Evolutionary conservation across 2,113 vertebrate genomes (phyloP), one percentile per base, ranked within the genome.

Genomic region (Montifringilla adamsi): DNA sequence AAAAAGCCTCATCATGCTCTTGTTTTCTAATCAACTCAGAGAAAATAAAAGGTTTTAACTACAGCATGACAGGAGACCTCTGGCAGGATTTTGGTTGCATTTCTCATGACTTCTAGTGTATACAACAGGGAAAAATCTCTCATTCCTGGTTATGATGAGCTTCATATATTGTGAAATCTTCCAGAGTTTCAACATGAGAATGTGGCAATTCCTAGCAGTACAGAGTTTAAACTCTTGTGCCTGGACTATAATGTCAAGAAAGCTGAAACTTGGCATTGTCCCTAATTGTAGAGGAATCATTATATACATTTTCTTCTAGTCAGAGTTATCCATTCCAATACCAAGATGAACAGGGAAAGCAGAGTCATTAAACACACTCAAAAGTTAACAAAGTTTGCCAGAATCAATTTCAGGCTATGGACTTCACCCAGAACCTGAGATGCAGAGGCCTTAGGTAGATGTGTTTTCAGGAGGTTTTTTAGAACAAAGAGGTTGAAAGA

Each of bases 141-240:
- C 46, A 55, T 92, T 75, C 80, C 46, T 37, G 63, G 26, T 70
- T 95, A 67, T 81, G 83, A 67, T 26, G 39, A 63, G 33, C 39
- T 88, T 67, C 83, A 41, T n/a, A 50, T 46, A 52, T 94, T 92
- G 83, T 74, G 83, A 94, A 95, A 95, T 93, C 64, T 58, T 94
- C 39, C 73, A 82, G 68, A 69, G 49, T 92, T 95, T 96, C 89
- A 80, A 80, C 81, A 87, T 43, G 18, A 87, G 62, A 86, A 72
- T 78, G 82, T 78, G 72, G 53, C 80, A 94, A 85, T 46, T 56
- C 24, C 26, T 74, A 79, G 44, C 58, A 63, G 20, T 55, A 41
- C n/a, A 31, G 64, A 91, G 12, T 66, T 77, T 63, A 85, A 53
- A 77, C 23, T 84, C 77, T 21, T 73, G 43, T 62, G 60, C 41